Evolutionary conservation across 2,888 invertebrate genomes (phyloP).

Genomic region (Dromius quadrimaculatus): DNA sequence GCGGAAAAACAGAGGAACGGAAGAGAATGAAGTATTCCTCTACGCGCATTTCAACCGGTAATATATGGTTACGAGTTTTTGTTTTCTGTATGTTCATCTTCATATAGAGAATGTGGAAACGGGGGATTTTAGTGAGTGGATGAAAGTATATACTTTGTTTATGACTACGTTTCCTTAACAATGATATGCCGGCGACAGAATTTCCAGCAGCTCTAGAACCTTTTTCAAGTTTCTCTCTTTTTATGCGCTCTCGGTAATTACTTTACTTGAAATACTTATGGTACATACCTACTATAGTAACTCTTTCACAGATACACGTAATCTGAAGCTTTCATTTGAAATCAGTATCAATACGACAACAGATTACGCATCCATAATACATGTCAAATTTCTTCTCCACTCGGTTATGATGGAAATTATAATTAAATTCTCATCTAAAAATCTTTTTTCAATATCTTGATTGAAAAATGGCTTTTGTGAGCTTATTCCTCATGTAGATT

Average conservation of each 20-base stretch:
- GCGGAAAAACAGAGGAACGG: constrained; percentile 7
- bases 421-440: too few species aligned
- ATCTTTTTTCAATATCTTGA: too few species aligned
- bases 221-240: constrained; percentile 4
- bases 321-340: too few species aligned
- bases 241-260: neutral
- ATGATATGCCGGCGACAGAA: neutral
- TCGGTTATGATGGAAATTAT: too few species aligned
- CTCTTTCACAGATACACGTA: too few species aligned
- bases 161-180: constrained; percentile 13
- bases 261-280: neutral
- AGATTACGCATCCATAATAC: too few species aligned
- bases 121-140: neutral
- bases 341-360: too few species aligned
- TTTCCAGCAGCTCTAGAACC: neutral
- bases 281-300: too few species aligned
- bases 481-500: too few species aligned
- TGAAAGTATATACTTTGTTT: neutral
- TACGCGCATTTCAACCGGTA: neutral
- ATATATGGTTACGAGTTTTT: constrained; percentile 4
- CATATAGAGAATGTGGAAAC: neutral
- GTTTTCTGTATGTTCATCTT: constrained; percentile 3
- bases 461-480: too few species aligned
- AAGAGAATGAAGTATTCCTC: neutral
- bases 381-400: too few species aligned